Conservation (phyloP, 2,888 invertebrate genomes). For the Sialis fuliginosa region DNA sequence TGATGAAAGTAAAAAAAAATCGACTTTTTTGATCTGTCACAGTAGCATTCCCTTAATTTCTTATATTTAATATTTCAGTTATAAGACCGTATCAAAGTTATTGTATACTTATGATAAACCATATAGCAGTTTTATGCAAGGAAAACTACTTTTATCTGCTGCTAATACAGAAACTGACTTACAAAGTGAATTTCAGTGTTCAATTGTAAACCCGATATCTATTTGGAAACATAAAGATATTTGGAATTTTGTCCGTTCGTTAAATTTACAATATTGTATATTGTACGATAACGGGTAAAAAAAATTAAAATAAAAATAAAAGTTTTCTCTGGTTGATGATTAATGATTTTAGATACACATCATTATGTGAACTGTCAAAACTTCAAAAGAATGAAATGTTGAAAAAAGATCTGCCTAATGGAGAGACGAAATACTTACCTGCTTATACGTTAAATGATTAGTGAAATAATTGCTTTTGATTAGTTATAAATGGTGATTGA, state of each 20-base stretch:
- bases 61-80: too few relatives aligned
- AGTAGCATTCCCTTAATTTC: too few relatives aligned
- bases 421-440: not conserved
- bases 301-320: not conserved
- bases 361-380: not conserved
- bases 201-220: slow-evolving; percentile 9
- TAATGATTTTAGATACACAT: not conserved
- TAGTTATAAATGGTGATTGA: not conserved
- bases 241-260: slow-evolving; percentile 10
- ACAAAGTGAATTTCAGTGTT: too few relatives aligned
- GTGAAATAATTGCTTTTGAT: not conserved
- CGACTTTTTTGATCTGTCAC: too few relatives aligned
- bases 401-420: not conserved
- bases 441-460: not conserved
- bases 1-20: too few relatives aligned
- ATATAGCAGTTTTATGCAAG: too few relatives aligned
- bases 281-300: slow-evolving; percentile 2
- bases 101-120: too few relatives aligned
- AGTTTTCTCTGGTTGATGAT: not conserved
- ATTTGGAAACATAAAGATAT: slow-evolving; percentile 14
- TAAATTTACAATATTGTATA: slow-evolving; percentile 12
- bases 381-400: not conserved
- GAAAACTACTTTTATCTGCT: too few relatives aligned
- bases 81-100: too few relatives aligned
- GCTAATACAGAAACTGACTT: too few relatives aligned